phyloP scores from a whole-genome alignment of 2,797 vertebrate genomes.

The Clarias laeviceps region DNA sequence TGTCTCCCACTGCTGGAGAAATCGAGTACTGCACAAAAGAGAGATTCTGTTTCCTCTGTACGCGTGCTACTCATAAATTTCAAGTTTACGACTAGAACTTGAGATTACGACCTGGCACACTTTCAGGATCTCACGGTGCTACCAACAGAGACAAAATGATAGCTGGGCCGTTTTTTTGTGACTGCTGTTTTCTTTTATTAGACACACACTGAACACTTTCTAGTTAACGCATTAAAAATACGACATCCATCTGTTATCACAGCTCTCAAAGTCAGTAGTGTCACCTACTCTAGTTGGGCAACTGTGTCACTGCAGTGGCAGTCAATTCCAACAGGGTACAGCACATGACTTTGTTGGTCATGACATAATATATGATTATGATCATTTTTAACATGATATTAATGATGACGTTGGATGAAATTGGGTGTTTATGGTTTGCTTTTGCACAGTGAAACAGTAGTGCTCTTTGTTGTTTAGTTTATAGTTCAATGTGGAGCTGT shows the following conservation, averaged over 20 bases:
- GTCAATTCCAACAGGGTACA: not conserved
- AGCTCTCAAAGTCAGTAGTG: not conserved
- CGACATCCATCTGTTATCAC: not conserved
- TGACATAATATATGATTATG: not conserved
- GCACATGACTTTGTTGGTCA: not conserved
- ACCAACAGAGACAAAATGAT: not conserved
- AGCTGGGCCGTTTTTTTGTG: not conserved
- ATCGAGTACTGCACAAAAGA: not conserved
- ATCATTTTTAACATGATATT: not conserved
- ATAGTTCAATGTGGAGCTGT: not conserved
- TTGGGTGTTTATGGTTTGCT: not conserved
- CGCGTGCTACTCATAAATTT: constrained; percentile 13
- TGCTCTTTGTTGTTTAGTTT: not conserved
- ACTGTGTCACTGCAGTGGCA: not conserved
- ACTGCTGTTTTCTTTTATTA: not conserved
- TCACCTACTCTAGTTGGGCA: not conserved
- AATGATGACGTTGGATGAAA: not conserved
- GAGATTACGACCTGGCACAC: constrained; percentile 16
- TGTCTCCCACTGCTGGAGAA: constrained; percentile 54
- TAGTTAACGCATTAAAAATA: not conserved
- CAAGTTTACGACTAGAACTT: constrained; percentile 4
- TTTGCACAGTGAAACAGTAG: not conserved
- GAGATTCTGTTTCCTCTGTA: not conserved
- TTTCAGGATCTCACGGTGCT: not conserved
- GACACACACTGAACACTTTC: not conserved